phyloP scores from a whole-genome alignment of 2,888 invertebrate genomes.

The Uropetala carovei region DNA sequence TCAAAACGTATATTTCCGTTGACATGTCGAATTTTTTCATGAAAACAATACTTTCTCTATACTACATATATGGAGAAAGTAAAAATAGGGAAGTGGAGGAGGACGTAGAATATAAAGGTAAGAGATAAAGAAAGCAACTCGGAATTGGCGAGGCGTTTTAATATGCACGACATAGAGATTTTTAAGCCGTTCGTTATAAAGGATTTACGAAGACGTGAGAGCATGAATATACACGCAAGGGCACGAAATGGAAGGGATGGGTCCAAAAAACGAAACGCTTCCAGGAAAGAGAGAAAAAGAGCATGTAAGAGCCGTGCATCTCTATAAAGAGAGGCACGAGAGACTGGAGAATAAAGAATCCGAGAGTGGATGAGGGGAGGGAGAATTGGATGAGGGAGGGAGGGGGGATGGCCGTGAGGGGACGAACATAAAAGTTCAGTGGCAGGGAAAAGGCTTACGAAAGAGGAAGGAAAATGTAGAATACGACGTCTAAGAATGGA shows the following conservation, averaged over 20 bases:
- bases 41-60: no score
- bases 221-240: neutral
- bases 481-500: neutral
- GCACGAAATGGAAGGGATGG: no score
- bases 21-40: no score
- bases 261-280: neutral
- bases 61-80: no score
- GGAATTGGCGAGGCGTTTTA: neutral
- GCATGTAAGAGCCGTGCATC: conserved; percentile 13
- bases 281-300: neutral
- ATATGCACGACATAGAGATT: neutral
- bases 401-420: neutral
- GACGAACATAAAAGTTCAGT: neutral
- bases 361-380: neutral
- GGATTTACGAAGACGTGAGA: neutral
- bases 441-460: neutral
- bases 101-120: neutral
- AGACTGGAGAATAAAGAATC: no score
- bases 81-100: neutral
- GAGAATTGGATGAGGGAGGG: neutral
- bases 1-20: no score
- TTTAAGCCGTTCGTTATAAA: neutral
- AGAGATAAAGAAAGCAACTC: neutral
- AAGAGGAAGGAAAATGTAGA: neutral
- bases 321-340: neutral